phyloP scores from a whole-genome alignment of 2,797 vertebrate genomes.

The Neosalanx taihuensis region DNA sequence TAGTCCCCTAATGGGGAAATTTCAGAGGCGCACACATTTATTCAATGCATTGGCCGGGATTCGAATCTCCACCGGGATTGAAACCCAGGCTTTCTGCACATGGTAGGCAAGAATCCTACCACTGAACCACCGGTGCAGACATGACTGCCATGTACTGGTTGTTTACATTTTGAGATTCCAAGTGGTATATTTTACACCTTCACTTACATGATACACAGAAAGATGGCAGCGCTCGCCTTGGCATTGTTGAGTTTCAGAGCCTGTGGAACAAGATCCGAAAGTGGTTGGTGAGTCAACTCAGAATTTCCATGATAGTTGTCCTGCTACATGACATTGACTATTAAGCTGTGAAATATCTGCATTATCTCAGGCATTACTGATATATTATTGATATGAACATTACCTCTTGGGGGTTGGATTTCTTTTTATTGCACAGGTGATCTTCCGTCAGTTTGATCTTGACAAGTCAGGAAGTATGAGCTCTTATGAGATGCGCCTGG shows the following conservation, averaged over 20 bases:
- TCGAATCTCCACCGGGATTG: no score
- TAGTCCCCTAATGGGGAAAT: no score
- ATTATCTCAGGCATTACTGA: not conserved
- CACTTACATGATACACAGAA: conserved; percentile 73
- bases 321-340: not conserved
- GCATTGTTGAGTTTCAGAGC: conserved; percentile 84
- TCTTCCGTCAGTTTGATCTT: conserved; percentile 85
- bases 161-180: not conserved
- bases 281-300: conserved; percentile 81
- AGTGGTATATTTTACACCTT: conserved; percentile 53
- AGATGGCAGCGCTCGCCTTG: conserved; percentile 85
- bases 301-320: not conserved
- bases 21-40: no score
- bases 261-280: conserved; percentile 92
- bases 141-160: not conserved
- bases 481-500: conserved; percentile 89
- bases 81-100: no score
- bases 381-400: not conserved
- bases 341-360: not conserved
- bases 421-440: conserved; percentile 62
- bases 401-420: not conserved
- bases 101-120: no score
- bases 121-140: no score
- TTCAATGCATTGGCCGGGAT: no score
- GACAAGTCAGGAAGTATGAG: conserved; percentile 89